These are phyloP conservation scores for Indri indri DNA, from an alignment of 2,113 vertebrate species.

Conservation along the genomic window DNA sequence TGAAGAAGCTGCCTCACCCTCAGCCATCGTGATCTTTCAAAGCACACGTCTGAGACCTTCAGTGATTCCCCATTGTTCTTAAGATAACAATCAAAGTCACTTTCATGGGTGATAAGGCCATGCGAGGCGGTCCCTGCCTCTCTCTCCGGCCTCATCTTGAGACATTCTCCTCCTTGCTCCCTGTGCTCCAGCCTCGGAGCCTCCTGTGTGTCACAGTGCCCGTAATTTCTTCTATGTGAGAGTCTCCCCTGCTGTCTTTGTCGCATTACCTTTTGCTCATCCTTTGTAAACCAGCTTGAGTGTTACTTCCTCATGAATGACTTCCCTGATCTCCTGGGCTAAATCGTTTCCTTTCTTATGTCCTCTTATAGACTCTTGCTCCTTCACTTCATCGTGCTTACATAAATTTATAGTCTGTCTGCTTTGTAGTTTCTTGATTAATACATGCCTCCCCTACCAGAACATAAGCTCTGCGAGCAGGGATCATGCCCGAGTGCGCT, in stretches of 20 bases:
- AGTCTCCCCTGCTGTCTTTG: background rate
- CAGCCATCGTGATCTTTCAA: background rate
- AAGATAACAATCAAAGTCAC: background rate
- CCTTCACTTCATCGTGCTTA: background rate
- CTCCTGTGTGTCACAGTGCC: rapidly evolving
- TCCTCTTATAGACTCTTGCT: background rate
- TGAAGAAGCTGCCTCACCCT: background rate
- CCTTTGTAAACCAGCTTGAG: background rate
- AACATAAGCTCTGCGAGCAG: background rate
- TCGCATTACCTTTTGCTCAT: background rate
- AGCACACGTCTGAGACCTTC: background rate
- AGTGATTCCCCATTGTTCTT: background rate
- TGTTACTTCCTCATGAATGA: background rate
- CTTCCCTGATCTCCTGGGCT: background rate
- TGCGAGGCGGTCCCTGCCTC: background rate
- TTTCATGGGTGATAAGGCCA: background rate
- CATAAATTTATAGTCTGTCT: background rate
- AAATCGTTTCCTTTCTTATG: background rate
- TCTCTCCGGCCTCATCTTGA: background rate
- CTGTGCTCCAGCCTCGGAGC: background rate
- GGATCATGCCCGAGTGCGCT: background rate
- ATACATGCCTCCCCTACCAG: background rate
- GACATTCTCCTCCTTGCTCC: background rate
- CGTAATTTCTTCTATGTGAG: background rate
- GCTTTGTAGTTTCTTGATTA: background rate